These are phyloP conservation scores for Amiota mariae DNA, from an alignment of 2,888 invertebrate genomes.

Conservation along the genomic window DNA sequence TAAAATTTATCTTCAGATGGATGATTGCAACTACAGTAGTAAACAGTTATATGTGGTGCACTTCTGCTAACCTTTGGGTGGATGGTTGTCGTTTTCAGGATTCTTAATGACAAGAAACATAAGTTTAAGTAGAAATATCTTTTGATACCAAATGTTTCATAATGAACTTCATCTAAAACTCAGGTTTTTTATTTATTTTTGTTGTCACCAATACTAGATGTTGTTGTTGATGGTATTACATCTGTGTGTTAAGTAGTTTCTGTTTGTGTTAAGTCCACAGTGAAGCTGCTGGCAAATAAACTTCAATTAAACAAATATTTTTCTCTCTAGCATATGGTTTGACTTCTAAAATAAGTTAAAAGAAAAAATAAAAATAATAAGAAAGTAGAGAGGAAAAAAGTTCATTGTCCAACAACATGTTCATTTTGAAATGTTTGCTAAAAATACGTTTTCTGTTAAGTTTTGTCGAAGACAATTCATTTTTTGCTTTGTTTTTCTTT, in stretches of 20 bases:
- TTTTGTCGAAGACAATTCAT: not conserved
- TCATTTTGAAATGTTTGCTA: slow-evolving; percentile 7
- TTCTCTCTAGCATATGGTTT: slow-evolving; percentile 1
- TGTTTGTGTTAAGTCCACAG: slow-evolving; percentile 7
- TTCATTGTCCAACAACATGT: slow-evolving; percentile 12
- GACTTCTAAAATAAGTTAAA: not conserved
- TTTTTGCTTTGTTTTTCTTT: too few species aligned
- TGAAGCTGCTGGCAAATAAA: slow-evolving; percentile 13
- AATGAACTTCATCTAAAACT: too few species aligned
- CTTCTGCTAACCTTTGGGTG: too few species aligned
- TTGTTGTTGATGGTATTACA: not conserved
- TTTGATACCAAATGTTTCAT: too few species aligned
- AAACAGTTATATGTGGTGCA: too few species aligned
- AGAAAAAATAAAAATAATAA: not conserved
- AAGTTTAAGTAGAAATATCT: too few species aligned
- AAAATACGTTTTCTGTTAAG: slow-evolving; percentile 5
- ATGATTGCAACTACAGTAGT: too few species aligned
- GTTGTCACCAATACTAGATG: too few species aligned
- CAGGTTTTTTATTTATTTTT: too few species aligned
- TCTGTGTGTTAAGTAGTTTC: not conserved
- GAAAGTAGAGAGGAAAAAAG: not conserved
- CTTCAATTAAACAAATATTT: slow-evolving; percentile 23
- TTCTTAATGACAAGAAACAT: too few species aligned
- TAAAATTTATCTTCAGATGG: too few species aligned
- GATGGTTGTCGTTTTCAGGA: too few species aligned